Evolutionary conservation across 2,797 vertebrate genomes (phyloP), one percentile per base, ranked within the genome.

Genomic region (Bradypus variegatus): DNA sequence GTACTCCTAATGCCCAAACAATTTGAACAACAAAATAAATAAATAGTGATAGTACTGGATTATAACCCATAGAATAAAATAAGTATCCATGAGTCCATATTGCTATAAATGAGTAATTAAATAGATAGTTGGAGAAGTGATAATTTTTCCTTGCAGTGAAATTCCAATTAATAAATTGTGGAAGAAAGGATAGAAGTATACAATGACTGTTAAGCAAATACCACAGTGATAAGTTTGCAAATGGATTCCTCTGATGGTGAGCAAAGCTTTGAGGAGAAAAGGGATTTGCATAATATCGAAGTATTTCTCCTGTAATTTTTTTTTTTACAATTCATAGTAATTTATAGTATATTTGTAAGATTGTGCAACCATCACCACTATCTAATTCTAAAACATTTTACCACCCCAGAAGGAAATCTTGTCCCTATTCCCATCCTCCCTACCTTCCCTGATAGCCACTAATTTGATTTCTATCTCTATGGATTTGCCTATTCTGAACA

Each of bases 1-100:
- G 21, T 64, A 23, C 19, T 72, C 60, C 23, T 88, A 72, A 55
- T 86, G 62, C 27, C 14, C 80, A 27, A 93, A 88, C 80, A n/a
- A 72, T 67, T 69, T 58, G 62, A 93, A 13, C 33, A 89, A 82
- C 36, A 88, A 83, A 92, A 70, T 76, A 84, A 92, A 70, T 76
- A 84, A 91, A 64, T 82, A 86, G 53, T 89, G 88, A 38, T 75
- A 79, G n/a, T 64, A 41, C 77, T 82, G 36, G 64, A 92, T 64
- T 81, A 87, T 50, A 78, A 77, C 21, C 60, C 75, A 80, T 23
- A 75, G 64, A 86, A 73, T 78, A 87, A 84, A 87, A 78, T 75
- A 84, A 36, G 21, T 58, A 58, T 45, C 25, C 36, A 13, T 72
- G 29, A 85, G 18, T 77, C 45, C 19, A 53, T 90, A 73, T 5